Conservation (phyloP, 2,797 vertebrate species). For the Pangasius larnaudii region DNA sequence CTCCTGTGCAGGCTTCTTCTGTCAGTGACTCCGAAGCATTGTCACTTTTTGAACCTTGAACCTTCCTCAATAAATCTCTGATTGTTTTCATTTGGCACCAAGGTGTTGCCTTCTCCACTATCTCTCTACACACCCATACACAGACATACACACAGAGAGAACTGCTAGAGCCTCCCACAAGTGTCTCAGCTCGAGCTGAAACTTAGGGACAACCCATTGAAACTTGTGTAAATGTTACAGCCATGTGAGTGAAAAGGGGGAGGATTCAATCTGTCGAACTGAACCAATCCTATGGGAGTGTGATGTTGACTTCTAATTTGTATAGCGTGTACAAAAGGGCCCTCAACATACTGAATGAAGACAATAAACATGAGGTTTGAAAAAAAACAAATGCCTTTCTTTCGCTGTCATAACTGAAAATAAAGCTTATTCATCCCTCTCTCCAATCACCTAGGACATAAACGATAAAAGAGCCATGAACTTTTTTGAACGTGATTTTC, state of each 20-base stretch:
- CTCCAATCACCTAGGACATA: constrained; percentile 16
- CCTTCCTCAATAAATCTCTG: constrained; percentile 37
- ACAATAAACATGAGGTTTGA: background rate
- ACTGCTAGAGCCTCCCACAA: constrained; percentile 42
- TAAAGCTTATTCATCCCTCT: constrained; percentile 9
- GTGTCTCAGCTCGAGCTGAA: constrained; percentile 59
- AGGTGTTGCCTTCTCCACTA: constrained; percentile 60
- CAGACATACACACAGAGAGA: constrained; percentile 27
- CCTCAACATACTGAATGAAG: constrained; percentile 14
- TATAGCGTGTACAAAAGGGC: constrained; percentile 38
- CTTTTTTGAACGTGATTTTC: constrained; percentile 32
- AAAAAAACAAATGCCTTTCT: background rate
- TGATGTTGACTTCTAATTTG: constrained; percentile 55
- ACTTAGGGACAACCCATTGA: constrained; percentile 63
- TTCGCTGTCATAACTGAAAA: background rate
- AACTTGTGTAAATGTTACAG: constrained; percentile 68
- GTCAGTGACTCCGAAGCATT: constrained; percentile 15
- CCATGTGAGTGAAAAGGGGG: constrained; percentile 64
- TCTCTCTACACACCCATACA: constrained; percentile 32
- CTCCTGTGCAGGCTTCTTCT: constrained; percentile 9
- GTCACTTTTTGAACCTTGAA: constrained; percentile 33
- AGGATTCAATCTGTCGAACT: constrained; percentile 45
- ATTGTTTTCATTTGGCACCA: constrained; percentile 52
- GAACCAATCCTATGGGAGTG: constrained; percentile 50
- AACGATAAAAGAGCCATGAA: constrained; percentile 23